Evolutionary conservation across 2,888 invertebrate genomes (phyloP).

Genomic region (Amiota communis): DNA sequence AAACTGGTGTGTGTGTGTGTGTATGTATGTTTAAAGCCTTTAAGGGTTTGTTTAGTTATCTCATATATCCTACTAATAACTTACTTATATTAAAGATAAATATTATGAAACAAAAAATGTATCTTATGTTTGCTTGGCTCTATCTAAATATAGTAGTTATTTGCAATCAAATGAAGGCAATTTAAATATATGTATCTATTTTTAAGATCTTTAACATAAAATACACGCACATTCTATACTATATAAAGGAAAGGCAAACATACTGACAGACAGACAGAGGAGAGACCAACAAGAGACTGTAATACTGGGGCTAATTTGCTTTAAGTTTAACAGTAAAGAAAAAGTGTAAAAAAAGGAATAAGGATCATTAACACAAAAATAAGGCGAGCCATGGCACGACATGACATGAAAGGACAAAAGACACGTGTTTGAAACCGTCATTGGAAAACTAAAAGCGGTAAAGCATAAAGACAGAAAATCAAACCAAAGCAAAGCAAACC

Average conservation of each 20-base stretch:
- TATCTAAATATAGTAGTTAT: not conserved
- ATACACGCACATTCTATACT: too few species aligned
- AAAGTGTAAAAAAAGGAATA: not conserved
- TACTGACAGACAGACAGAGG: not conserved
- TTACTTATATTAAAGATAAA: too few species aligned
- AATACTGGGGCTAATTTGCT: not conserved
- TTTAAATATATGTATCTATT: constrained; percentile 15
- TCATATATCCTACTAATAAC: too few species aligned
- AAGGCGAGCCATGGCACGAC: not conserved
- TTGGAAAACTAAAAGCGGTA: constrained; percentile 3
- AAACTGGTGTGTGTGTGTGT: too few species aligned
- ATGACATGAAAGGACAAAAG: constrained; percentile 4
- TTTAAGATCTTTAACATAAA: constrained; percentile 9
- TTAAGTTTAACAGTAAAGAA: not conserved
- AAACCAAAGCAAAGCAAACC: not conserved
- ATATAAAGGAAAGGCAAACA: not conserved
- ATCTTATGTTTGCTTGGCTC: too few species aligned
- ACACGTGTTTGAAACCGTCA: constrained; percentile 8
- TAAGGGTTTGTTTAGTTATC: too few species aligned
- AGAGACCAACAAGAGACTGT: too few species aligned
- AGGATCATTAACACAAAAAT: constrained; percentile 6
- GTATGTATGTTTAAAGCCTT: too few species aligned
- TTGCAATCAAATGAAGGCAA: not conserved
- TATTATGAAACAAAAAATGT: too few species aligned
- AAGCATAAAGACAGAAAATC: not conserved